Conservation (phyloP, 2,888 invertebrate species). For the Eilema sororculum region DNA sequence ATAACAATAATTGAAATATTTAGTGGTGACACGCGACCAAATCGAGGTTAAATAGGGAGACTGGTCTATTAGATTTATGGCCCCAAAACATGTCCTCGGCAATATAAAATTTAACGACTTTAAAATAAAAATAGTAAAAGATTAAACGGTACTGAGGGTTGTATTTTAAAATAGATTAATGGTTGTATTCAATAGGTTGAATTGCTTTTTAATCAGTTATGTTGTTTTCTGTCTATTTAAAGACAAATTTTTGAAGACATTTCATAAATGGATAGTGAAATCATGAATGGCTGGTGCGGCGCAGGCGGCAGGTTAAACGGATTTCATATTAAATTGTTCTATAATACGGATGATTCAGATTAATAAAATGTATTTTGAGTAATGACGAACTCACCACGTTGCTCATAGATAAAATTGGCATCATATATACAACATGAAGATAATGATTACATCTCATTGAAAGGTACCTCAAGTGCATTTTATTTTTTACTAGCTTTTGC, state of each 20-base stretch:
- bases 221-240: constrained; percentile 4
- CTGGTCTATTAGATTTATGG: constrained; percentile 60
- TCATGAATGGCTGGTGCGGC: too few relatives aligned
- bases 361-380: constrained; percentile 45
- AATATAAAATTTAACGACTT: constrained; percentile 43
- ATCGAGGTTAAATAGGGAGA: constrained; percentile 62
- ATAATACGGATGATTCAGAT: constrained; percentile 39
- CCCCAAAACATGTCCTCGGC: constrained; percentile 44
- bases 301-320: constrained; percentile 6
- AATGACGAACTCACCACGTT: constrained; percentile 55
- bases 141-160: constrained; percentile 17
- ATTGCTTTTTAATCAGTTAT: constrained; percentile 21
- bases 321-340: constrained; percentile 20
- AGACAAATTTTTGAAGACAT: constrained; percentile 2
- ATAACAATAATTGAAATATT: constrained; percentile 79
- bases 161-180: constrained; percentile 21
- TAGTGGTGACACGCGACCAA: constrained; percentile 71
- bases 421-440: constrained; percentile 35
- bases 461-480: constrained; percentile 47
- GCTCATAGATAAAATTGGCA: constrained; percentile 57
- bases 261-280: not conserved
- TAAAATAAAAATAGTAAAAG: constrained; percentile 29
- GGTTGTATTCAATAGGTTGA: constrained; percentile 15
- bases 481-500: too few relatives aligned
- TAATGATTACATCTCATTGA: constrained; percentile 35